Percentiles rank a stretch among this genome's conserved stretches.
Conservation (phyloP, 2,797 vertebrate species). For the Erithacus rubecula region DNA sequence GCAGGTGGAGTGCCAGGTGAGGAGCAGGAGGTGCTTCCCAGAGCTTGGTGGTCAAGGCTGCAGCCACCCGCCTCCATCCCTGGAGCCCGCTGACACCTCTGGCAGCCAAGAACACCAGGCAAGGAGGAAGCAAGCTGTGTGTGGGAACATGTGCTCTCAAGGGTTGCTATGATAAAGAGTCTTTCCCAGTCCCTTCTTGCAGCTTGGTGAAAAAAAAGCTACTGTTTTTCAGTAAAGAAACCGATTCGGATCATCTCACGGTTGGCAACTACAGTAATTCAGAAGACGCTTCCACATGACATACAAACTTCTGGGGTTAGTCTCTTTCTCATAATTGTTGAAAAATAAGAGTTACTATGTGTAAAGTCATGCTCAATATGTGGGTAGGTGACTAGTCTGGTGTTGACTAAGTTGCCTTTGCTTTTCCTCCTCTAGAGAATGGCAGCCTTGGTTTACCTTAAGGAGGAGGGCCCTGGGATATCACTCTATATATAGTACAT, state of each 20-base stretch:
- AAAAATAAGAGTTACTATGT: neutral
- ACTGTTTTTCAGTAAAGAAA: constrained; percentile 72
- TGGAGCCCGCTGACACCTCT: neutral
- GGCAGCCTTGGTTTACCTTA: neutral
- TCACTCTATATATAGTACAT: neutral
- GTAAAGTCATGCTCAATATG: neutral
- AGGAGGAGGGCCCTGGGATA: neutral
- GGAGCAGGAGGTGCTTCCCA: neutral
- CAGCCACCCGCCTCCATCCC: neutral
- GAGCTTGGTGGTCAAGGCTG: neutral
- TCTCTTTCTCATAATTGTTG: constrained; percentile 57
- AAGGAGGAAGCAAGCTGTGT: neutral
- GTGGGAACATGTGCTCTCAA: neutral
- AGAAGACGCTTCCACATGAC: constrained; percentile 73
- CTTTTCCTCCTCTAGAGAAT: neutral
- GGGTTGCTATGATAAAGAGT: neutral
- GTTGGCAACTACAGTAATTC: constrained; percentile 73
- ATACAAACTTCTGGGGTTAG: constrained; percentile 71
- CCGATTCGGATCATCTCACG: constrained; percentile 68
- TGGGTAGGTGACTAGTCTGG: neutral
- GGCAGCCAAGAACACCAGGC: neutral
- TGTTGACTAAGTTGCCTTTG: neutral
- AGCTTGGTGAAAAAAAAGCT: constrained; percentile 43
- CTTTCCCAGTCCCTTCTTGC: constrained; percentile 40
- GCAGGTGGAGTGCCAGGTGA: neutral